Evolutionary conservation across 2,888 invertebrate species (phyloP), one percentile per base, ranked within the genome.

Genomic region (Kryphioiulus occultus): DNA sequence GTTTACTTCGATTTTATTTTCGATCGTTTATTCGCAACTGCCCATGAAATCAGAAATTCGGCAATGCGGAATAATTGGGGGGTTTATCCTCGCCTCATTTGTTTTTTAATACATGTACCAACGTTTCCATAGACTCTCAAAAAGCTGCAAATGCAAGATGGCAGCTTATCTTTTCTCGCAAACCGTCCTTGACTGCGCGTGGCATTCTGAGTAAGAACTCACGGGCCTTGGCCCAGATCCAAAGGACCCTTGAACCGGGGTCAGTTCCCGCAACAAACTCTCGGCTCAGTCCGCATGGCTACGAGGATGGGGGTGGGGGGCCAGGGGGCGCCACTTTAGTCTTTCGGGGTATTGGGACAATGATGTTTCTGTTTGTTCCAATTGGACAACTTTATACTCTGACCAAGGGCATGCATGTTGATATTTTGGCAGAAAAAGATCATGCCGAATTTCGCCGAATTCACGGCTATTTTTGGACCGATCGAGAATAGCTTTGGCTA

Each of bases 221-320:
- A 22, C 68, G 68, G 68, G 68, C 68, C 68, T 68, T 68, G 68
- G 68, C 68, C 68, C 9, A 68, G 68, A 68, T 68, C 68, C 10
- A 1, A 68, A 1, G n/a, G 68, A 68, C 68, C 68, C 68, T 22
- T 68, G 68, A 22, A 7, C 1, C n/a, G 26, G 68, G 68, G 68
- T 68, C 68, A 68, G 9, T 47, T 47, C 15, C 47, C 15, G 47
- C 47, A 47, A 5, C 15, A 9, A 3, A 39, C 39, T 39, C 39
- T 59, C 59, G 22, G n/a, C 22, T 68, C 68, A 68, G 68, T 68
- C 68, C 22, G 68, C 68, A 26, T 68, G 68, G 68, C 68, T 68
- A 26, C 68, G 68, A 68, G 68, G 10, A n/a, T 9, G n/a, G 47
- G 47, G 2, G 47, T 5, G 15, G 47, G 47, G 47, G 15, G 47